Evolutionary conservation across 2,113 vertebrate species (phyloP).

Genomic region (Bos javanicus): DNA sequence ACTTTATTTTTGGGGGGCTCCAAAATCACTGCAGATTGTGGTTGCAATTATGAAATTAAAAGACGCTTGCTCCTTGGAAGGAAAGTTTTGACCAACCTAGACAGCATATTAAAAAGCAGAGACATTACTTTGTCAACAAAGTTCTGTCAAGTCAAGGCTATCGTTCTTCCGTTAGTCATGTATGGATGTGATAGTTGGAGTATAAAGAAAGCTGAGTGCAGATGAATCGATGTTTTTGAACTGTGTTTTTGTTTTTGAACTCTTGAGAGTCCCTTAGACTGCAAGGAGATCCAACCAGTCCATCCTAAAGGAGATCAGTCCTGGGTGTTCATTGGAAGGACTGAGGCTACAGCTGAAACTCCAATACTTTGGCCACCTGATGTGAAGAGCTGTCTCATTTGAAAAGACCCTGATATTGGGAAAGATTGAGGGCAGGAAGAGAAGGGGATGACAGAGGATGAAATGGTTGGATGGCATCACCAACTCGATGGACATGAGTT

Average conservation of each 20-base stretch:
- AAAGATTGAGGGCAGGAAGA: background rate
- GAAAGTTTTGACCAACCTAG: background rate
- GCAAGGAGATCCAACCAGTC: background rate
- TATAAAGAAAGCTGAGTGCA: background rate
- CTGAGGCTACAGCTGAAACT: background rate
- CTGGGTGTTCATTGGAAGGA: background rate
- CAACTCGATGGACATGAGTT: fast-evolving
- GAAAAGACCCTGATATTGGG: background rate
- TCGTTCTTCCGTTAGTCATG: background rate
- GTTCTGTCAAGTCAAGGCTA: background rate
- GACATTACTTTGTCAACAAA: background rate
- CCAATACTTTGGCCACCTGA: background rate
- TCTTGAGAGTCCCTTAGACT: background rate
- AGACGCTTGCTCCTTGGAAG: background rate
- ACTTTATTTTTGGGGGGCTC: too few relatives aligned
- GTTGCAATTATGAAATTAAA: background rate
- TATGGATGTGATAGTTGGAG: background rate
- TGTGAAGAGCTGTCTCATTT: background rate
- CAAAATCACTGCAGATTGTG: background rate
- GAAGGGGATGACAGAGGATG: background rate
- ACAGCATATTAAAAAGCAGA: background rate
- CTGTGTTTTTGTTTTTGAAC: background rate
- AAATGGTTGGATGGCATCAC: background rate
- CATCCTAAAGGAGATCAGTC: background rate
- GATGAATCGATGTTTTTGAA: background rate